These are phyloP conservation scores for Danionella dracula DNA, from an alignment of 2,797 vertebrate species.

Conservation along the genomic window DNA sequence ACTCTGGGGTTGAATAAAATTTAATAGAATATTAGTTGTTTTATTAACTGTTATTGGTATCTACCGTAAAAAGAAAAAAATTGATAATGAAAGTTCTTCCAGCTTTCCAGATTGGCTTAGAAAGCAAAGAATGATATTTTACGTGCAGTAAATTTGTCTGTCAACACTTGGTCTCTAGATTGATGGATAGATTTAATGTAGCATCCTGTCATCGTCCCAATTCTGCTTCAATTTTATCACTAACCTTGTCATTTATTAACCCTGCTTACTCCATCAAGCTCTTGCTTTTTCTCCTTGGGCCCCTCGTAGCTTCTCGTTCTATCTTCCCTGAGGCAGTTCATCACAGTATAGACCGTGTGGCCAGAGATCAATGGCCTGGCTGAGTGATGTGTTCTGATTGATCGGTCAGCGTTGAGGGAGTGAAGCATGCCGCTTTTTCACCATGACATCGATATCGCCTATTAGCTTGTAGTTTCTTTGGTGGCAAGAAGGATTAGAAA, in stretches of 20 bases:
- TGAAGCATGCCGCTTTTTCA: neutral
- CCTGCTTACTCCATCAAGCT: slow-evolving; percentile 21
- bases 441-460: slow-evolving; percentile 13
- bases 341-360: slow-evolving; percentile 16
- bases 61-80: no score
- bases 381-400: slow-evolving; percentile 25
- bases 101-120: no score
- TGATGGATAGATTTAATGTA: neutral
- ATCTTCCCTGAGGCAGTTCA: neutral
- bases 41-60: no score
- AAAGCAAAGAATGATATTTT: neutral
- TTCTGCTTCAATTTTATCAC: slow-evolving; percentile 33
- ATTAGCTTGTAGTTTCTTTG: slow-evolving; percentile 14
- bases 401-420: neutral
- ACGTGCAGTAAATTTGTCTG: no score
- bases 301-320: neutral
- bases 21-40: no score
- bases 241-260: slow-evolving; percentile 29
- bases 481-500: neutral
- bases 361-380: neutral
- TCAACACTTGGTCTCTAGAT: neutral
- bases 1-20: no score
- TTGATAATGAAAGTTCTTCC: no score
- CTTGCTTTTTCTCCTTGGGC: slow-evolving; percentile 24
- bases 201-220: neutral